These are phyloP conservation scores for Proisotoma minuta DNA, from an alignment of 2,888 invertebrate species.

Conservation along the genomic window DNA sequence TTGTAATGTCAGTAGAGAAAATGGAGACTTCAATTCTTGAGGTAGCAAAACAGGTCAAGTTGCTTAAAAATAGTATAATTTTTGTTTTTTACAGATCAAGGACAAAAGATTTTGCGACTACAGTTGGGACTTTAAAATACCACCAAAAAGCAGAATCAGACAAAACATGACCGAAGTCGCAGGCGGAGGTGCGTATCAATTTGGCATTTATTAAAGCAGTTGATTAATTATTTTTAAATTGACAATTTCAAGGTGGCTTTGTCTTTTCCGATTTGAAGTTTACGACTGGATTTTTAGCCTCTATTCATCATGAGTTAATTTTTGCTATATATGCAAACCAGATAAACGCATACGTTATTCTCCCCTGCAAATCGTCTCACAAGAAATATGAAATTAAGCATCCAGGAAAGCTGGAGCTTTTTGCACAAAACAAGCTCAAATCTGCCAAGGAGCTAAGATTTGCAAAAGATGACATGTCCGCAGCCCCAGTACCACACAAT, in stretches of 20 bases:
- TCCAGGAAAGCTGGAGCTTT: conserved; percentile 19
- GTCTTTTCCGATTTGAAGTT: conserved; percentile 31
- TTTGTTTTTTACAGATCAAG: conserved; percentile 17
- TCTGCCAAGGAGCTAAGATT: conserved; percentile 18
- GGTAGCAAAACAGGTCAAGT: conserved; percentile 9
- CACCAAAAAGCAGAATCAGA: conserved; percentile 28
- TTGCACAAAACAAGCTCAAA: conserved; percentile 19
- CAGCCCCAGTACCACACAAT: conserved; percentile 15
- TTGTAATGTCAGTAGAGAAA: not conserved
- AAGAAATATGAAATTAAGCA: conserved; percentile 21
- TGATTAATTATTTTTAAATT: too few relatives aligned
- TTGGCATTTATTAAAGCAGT: too few relatives aligned
- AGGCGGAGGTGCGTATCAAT: not conserved
- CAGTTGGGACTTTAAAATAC: conserved; percentile 31
- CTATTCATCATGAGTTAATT: conserved; percentile 33
- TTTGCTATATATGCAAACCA: conserved; percentile 34
- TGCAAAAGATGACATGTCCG: conserved; percentile 19
- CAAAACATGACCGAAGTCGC: conserved; percentile 29
- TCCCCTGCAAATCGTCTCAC: conserved; percentile 22
- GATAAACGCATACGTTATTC: conserved; percentile 30
- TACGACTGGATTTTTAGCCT: conserved; percentile 27
- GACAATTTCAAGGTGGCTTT: too few relatives aligned
- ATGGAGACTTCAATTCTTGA: conserved; percentile 1
- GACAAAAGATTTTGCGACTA: conserved; percentile 26
- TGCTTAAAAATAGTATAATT: not conserved